These are phyloP conservation scores for Nemotelus pantherinus DNA, from an alignment of 2,888 invertebrate species.

Conservation along the genomic window DNA sequence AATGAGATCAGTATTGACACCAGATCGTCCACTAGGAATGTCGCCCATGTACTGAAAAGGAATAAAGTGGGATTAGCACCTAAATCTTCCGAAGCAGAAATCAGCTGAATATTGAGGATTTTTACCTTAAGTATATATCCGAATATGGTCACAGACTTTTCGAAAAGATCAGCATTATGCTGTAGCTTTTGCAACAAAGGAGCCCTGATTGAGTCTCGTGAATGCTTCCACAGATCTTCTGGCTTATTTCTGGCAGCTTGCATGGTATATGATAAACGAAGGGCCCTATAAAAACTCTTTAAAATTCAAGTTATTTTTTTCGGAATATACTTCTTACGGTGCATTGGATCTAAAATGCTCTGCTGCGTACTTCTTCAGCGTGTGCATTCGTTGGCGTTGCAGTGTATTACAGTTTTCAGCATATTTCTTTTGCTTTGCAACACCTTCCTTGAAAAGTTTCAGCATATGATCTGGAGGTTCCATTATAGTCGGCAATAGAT, in stretches of 20 bases:
- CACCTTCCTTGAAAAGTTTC: slow-evolving; percentile 71
- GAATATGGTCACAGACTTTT: slow-evolving; percentile 79
- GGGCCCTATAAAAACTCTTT: slow-evolving; percentile 58
- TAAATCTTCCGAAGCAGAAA: not conserved
- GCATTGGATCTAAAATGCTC: slow-evolving; percentile 76
- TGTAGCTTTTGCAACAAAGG: slow-evolving; percentile 82
- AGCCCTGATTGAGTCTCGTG: slow-evolving; percentile 82
- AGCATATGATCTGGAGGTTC: slow-evolving; percentile 77
- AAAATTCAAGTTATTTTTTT: not conserved
- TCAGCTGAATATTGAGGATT: not conserved
- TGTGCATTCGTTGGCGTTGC: slow-evolving; percentile 79
- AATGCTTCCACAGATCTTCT: slow-evolving; percentile 85
- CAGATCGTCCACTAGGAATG: slow-evolving; percentile 80
- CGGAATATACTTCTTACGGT: slow-evolving; percentile 43
- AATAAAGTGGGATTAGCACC: not conserved
- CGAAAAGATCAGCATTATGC: slow-evolving; percentile 75
- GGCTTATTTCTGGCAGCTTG: slow-evolving; percentile 72
- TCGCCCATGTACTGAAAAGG: slow-evolving; percentile 82
- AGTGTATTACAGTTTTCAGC: slow-evolving; percentile 68
- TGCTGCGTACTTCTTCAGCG: slow-evolving; percentile 82
- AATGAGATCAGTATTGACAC: slow-evolving; percentile 87
- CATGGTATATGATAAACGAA: slow-evolving; percentile 72
- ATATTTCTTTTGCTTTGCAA: slow-evolving; percentile 65
- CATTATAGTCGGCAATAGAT: slow-evolving; percentile 83
- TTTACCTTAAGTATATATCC: slow-evolving; percentile 78